Evolutionary conservation across 1,140 invertebrate species (phyloP), one percentile per base, ranked within the genome.

Genomic region (Antheraea mylitta): DNA sequence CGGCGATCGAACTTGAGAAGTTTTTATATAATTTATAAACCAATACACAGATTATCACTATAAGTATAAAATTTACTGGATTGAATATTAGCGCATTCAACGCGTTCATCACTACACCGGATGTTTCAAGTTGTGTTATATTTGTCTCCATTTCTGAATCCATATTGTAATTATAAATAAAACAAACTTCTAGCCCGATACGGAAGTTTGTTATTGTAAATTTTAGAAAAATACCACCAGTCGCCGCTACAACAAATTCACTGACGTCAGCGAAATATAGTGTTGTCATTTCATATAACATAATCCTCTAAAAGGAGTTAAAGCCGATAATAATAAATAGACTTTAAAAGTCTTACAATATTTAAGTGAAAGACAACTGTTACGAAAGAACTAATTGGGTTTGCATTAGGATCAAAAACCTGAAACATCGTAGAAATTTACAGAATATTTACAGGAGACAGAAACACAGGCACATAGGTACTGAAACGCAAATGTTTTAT

Each of bases 21-120:
- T 94, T 94, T 75, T 93, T 95, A 72, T 94, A 92, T 73, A 98
- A 97, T 94, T 98, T 98, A 81, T 98, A 98, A n/a, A 98, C 91
- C 61, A 98, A 92, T 79, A 97, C 94, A 37, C 94, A 93, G 77
- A 98, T 98, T 38, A 98, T 92, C 45, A 92, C 94, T 53, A 97
- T 93, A 64, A 99, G 93, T 59, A 93, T 88, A 68, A 98, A 83
- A 92, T 98, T 98, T 65, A 98, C 75, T 5, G 97, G 97, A 86
- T 94, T 97, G 63, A 80, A 83, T 61, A 85, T 84, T 67, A 97
- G 95, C 90, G 97, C 96, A 60, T 87, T 82, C 22, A 96, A 73
- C 76, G 96, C 92, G 83, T 83, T 93, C 19, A 86, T 81, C 66
- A 94, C 45, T 53, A 53, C 89, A 48, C 91, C 86, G 64, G 76